Evolutionary conservation across 2,797 vertebrate genomes (phyloP), one percentile per base, ranked within the genome.

Genomic region (Enteromius anoplus): DNA sequence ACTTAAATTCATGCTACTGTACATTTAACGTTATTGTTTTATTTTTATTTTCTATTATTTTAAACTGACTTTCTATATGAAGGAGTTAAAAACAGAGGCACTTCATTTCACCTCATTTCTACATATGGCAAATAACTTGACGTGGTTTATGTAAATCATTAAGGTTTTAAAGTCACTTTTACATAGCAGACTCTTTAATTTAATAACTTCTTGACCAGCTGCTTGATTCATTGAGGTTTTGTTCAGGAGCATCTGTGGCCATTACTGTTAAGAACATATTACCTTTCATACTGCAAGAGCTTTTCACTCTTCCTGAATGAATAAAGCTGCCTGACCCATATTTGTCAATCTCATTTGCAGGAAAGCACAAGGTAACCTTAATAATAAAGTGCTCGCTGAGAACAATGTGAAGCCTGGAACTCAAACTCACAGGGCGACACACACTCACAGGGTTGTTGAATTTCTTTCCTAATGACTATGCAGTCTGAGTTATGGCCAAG

Each of bases 311-410:
- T 90, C 88, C 87, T 87, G 80, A 86, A 86, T 80, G 78, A 87
- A 86, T 87, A 85, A 84, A 87, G 84, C 80, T 70, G 81, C 78
- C 70, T 87, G 86, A 89, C 88, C 88, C 71, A 78, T 81, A 88
- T 84, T 88, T 89, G 88, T 88, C 86, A 88, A 88, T 89, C 87
- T 86, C 71, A 87, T 87, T 87, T 83, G 81, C 83, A 86, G 85
- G 55, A 87, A 89, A 68, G 86, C 81, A 45, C 80, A 80, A 47
- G 84, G 64, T 85, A 87, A 86, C 82, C 80, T 86, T 80, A 87
- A 87, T 81, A 89, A 85, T 85, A 86, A 86, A 88, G 47, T 10
- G 23, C 82, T 75, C 68, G 75, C 80, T 79, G 73, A 78, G 82
- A 83, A 87, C 83, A 88, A 83, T 83, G 69, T 77, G 75, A 86